A percentile compares a stretch with the other conserved stretches of the same genome.
These are phyloP conservation scores for Glaucopsyche alexis DNA, from an alignment of 2,888 invertebrate genomes.

Conservation along the genomic window DNA sequence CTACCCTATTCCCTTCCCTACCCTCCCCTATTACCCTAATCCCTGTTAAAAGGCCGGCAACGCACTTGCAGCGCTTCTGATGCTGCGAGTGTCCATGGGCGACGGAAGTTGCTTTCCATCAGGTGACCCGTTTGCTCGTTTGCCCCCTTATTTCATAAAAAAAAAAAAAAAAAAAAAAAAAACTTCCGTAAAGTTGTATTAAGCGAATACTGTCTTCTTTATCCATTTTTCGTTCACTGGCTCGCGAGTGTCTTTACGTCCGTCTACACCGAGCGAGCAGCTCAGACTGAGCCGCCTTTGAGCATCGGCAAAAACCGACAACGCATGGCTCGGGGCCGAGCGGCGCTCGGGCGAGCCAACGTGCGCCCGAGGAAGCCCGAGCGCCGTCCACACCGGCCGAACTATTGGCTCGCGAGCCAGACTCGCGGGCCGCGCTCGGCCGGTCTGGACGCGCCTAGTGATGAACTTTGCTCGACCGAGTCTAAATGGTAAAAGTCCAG, in stretches of 20 bases:
- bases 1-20: too few relatives aligned
- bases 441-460: not conserved
- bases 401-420: constrained; percentile 33
- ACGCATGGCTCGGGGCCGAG: constrained; percentile 39
- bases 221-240: constrained; percentile 23
- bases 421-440: constrained; percentile 32
- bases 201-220: constrained; percentile 27
- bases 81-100: too few relatives aligned
- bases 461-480: too few relatives aligned
- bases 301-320: constrained; percentile 36
- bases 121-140: too few relatives aligned
- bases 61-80: too few relatives aligned
- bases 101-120: too few relatives aligned
- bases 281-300: constrained; percentile 9
- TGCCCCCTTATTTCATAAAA: too few relatives aligned
- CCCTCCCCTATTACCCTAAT: too few relatives aligned
- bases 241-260: constrained; percentile 9
- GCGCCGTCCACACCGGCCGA: constrained; percentile 38
- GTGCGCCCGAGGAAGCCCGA: constrained; percentile 40
- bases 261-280: constrained; percentile 9
- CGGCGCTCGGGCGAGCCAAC: constrained; percentile 39
- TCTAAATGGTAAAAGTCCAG: too few relatives aligned
- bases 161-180: too few relatives aligned
- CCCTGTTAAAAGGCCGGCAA: too few relatives aligned
- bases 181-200: constrained; percentile 26